A percentile compares a stretch with the other conserved stretches of the same genome.
phyloP scores from a whole-genome alignment of 1,140 invertebrate species.

The Diploscapter pachys region DNA sequence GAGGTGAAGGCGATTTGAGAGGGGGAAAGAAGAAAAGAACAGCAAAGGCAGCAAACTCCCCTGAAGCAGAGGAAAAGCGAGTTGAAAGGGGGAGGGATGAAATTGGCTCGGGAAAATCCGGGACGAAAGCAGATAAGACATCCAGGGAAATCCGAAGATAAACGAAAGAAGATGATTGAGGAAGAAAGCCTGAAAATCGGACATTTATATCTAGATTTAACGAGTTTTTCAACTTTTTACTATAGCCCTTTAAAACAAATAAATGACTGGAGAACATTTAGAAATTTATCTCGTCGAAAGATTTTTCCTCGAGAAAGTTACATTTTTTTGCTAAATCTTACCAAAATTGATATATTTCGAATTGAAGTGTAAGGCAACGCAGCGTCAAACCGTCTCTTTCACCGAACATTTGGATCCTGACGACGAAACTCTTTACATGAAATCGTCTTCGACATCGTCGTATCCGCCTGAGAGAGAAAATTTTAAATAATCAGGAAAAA shows the following conservation, averaged over 20 bases:
- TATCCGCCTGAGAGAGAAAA: conserved; percentile 13
- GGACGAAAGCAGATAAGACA: neutral
- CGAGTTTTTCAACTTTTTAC: neutral
- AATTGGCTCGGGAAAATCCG: neutral
- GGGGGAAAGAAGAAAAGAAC: neutral
- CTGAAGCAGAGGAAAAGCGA: neutral
- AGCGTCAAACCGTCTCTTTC: neutral
- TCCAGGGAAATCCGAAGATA: neutral
- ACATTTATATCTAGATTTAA: neutral
- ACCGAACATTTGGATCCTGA: neutral
- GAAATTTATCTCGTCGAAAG: neutral
- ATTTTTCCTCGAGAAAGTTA: neutral
- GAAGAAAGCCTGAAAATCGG: too few relatives aligned
- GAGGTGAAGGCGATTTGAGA: neutral
- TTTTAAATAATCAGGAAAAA: neutral
- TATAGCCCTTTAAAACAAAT: neutral
- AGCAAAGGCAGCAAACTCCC: neutral
- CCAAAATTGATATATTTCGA: neutral
- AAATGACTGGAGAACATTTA: neutral
- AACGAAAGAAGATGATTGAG: neutral
- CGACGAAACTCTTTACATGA: conserved; percentile 11
- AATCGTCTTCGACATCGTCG: conserved; percentile 13
- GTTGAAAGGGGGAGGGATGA: neutral
- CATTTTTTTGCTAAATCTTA: neutral
- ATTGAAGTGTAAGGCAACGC: neutral